Conservation (phyloP, 2,113 vertebrate species). For the Paralichthys olivaceus region DNA sequence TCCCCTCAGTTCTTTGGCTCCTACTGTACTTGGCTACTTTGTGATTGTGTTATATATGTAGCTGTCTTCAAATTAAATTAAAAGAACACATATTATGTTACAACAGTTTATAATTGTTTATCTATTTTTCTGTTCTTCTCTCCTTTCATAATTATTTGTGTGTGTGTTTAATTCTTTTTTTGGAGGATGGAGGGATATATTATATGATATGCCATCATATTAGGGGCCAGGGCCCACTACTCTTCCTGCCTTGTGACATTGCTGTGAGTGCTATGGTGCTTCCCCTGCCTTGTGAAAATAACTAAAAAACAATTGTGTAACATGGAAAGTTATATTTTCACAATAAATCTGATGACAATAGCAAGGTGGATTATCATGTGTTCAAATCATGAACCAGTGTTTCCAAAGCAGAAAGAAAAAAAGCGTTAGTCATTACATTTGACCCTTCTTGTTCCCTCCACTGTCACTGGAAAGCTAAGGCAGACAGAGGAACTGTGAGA, state of each 20-base stretch:
- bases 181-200: no score
- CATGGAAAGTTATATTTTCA: slow-evolving; percentile 19
- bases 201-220: no score
- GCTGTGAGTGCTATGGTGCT: no score
- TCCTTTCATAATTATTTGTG: no score
- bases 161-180: no score
- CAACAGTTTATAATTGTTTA: background rate
- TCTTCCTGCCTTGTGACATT: no score
- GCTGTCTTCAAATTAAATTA: background rate
- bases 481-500: slow-evolving; percentile 36
- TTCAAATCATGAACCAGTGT: slow-evolving; percentile 41
- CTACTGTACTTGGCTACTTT: background rate
- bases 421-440: slow-evolving; percentile 9
- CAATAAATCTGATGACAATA: slow-evolving; percentile 11
- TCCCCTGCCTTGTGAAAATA: no score
- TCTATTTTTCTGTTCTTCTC: no score
- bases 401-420: slow-evolving; percentile 50
- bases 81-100: background rate
- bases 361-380: slow-evolving; percentile 29
- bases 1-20: background rate
- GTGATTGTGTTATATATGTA: background rate
- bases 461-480: background rate
- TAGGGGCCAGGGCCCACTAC: no score
- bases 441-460: slow-evolving; percentile 28
- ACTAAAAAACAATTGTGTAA: background rate